Conservation (phyloP, 1,140 invertebrate genomes). For the Venturia canescens region DNA sequence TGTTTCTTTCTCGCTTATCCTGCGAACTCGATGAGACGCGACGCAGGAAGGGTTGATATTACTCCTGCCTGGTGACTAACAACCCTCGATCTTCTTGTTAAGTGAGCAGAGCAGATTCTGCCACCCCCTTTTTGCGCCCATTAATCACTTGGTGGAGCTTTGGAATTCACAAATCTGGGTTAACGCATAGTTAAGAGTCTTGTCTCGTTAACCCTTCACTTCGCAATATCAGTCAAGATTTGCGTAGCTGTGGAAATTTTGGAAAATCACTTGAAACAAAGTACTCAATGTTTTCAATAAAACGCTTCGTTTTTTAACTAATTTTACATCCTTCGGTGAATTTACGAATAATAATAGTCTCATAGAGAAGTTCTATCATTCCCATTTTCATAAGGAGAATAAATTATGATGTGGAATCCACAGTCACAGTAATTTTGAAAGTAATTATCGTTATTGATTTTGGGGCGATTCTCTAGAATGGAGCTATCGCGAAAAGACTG, state of each 20-base stretch:
- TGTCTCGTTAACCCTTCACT: not conserved
- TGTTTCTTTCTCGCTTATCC: not conserved
- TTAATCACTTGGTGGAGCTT: slow-evolving; percentile 29
- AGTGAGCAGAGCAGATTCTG: slow-evolving; percentile 57
- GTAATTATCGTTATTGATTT: too few species aligned
- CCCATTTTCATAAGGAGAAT: too few species aligned
- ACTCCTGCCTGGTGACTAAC: not conserved
- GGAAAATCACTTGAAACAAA: not conserved
- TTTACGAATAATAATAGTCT: too few species aligned
- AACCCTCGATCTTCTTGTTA: slow-evolving; percentile 48
- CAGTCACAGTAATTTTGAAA: too few species aligned
- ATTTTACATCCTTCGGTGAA: too few species aligned
- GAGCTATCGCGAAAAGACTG: too few species aligned
- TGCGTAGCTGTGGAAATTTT: not conserved
- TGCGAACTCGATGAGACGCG: slow-evolving; percentile 44
- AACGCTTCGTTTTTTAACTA: not conserved
- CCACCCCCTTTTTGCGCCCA: slow-evolving; percentile 25
- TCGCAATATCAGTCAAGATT: not conserved
- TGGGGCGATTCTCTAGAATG: too few species aligned
- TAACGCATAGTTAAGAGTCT: slow-evolving; percentile 5
- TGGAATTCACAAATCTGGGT: slow-evolving; percentile 39
- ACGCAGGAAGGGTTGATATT: slow-evolving; percentile 50
- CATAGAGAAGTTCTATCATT: too few species aligned
- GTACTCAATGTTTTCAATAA: not conserved
- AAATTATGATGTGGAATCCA: too few species aligned